Base-by-base conservation (phyloP, 2,797 vertebrate species). In the Columba guinea region DNA sequence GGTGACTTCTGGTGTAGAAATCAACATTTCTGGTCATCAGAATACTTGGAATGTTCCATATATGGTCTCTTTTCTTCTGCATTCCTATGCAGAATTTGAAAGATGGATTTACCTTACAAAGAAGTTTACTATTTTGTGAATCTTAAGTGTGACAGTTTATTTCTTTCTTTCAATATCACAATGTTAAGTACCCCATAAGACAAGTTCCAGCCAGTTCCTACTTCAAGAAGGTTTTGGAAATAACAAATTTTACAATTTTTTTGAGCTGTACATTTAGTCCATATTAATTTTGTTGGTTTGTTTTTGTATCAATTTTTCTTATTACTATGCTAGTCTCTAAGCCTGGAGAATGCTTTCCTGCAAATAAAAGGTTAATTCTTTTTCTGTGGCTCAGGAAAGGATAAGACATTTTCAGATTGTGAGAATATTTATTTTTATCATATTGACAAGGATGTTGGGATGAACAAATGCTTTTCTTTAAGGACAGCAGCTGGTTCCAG, bases 341-440 rank as follows among this genome's bases (percentile, higher is more conserved):
- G 46, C n/a, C 4, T 39, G 32, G 20, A 65, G 30, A 68, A 9
- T 52, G 16, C 3, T 86, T 89, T 83, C 41, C n/a, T 95, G 49
- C 6, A 83, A 84, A 75, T 56, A 49, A 92, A 92, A 81, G 17
- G 55, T 87, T 95, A 89, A 70, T 84, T 75, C 8, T 46, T 87
- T 83, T 73, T 69, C 48, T 3, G 5, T 94, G 46, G 32, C 62
- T 95, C 56, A 5, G 74, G 82, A 94, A 95, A 68, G 53, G 39
- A 73, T 37, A 80, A 78, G 60, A 44, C 39, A 53, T 95, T 84
- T 91, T 76, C 11, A 28, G 18, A 77, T 80, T 84, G 63, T 79
- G 46, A 77, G 87, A 95, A 77, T 96, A 89, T 91, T 95, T 96
- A 67, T 94, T 96, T 95, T 96, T 94, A 46, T 92, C 69, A 26